These are phyloP conservation scores for Furcifer pardalis DNA, from an alignment of 2,797 vertebrate genomes.

Conservation along the genomic window DNA sequence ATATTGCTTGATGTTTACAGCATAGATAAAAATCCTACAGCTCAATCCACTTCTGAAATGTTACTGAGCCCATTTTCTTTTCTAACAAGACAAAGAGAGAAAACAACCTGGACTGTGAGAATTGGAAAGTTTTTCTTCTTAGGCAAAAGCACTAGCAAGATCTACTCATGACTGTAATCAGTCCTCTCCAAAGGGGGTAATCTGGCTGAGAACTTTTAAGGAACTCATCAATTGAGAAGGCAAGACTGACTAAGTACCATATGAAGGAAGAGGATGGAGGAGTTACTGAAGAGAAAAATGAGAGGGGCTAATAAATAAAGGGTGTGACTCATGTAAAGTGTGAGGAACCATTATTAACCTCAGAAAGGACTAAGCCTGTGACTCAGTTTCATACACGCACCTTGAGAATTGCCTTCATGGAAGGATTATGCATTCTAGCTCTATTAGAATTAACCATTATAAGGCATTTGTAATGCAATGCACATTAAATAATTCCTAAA, in stretches of 20 bases:
- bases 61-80: neutral
- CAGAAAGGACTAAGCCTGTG: neutral
- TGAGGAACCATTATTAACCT: conserved; percentile 1
- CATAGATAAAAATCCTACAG: neutral
- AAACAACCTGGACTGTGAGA: neutral
- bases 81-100: neutral
- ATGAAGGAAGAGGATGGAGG: neutral
- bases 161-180: neutral
- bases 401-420: accelerated
- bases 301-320: conserved; percentile 9
- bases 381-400: neutral
- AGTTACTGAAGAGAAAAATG: neutral
- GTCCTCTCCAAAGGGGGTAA: neutral
- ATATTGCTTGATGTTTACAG: neutral
- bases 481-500: neutral
- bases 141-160: neutral
- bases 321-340: conserved; percentile 1
- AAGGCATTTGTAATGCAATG: neutral
- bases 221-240: neutral
- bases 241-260: neutral
- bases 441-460: neutral
- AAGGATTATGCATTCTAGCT: neutral
- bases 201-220: neutral
- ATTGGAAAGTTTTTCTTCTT: neutral
- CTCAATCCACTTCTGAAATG: neutral